A percentile compares a stretch with the other conserved stretches of the same genome.
Evolutionary conservation across 2,113 vertebrate genomes (phyloP).

Genomic region (Pelodiscus sinensis): DNA sequence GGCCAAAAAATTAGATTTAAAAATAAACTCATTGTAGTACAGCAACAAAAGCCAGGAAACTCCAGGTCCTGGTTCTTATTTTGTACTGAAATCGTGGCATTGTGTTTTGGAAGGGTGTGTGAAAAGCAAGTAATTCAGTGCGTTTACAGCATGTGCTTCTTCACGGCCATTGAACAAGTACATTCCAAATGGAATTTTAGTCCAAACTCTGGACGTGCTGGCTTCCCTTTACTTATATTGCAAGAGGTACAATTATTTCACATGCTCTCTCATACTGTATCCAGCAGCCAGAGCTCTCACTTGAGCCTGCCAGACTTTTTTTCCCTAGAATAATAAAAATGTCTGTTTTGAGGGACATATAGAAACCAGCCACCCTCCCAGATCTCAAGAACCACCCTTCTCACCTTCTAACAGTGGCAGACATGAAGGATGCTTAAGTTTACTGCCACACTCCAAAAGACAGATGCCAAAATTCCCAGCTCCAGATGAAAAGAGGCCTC

Average conservation of each 20-base stretch:
- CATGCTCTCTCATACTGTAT: background rate
- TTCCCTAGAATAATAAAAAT: background rate
- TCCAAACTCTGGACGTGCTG: background rate
- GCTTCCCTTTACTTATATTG: background rate
- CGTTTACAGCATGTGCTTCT: accelerated
- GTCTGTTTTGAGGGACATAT: background rate
- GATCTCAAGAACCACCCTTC: slow-evolving; percentile 14
- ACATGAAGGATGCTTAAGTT: background rate
- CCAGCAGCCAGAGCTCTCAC: background rate
- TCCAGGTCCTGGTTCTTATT: slow-evolving; percentile 23
- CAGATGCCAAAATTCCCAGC: slow-evolving; percentile 26
- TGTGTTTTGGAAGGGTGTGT: slow-evolving; percentile 19
- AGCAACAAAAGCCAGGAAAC: slow-evolving; percentile 55
- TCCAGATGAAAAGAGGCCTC: slow-evolving; percentile 34
- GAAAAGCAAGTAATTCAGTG: background rate
- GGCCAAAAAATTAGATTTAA: background rate
- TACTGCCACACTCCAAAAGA: slow-evolving; percentile 31
- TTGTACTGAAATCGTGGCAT: slow-evolving; percentile 40
- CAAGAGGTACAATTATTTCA: background rate
- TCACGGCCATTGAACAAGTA: background rate
- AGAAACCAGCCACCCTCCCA: slow-evolving; percentile 1
- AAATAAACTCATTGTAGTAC: background rate
- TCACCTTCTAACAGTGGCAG: background rate
- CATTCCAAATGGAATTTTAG: accelerated
- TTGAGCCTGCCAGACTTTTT: background rate